These are phyloP conservation scores for Herpetotheres cachinnans DNA, from an alignment of 2,113 vertebrate species.

Conservation along the genomic window DNA sequence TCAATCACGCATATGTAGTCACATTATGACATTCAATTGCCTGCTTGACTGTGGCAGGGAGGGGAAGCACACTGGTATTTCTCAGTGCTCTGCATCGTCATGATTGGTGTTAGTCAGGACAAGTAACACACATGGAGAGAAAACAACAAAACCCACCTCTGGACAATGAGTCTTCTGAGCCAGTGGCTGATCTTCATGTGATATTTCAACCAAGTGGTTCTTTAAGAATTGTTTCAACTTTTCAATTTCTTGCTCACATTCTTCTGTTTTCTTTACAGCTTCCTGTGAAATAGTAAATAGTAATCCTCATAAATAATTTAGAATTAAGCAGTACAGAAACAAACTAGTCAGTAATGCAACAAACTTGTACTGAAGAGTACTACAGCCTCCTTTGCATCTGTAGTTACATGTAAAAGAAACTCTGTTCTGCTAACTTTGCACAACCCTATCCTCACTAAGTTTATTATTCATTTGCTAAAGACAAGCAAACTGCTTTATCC, in stretches of 20 bases:
- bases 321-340: background rate
- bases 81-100: background rate
- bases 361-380: background rate
- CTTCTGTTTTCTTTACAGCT: conserved; percentile 67
- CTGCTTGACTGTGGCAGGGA: background rate
- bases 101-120: background rate
- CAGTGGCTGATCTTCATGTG: background rate
- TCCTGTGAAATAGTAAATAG: conserved; percentile 60
- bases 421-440: background rate
- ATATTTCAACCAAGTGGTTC: conserved; percentile 50
- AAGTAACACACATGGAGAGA: background rate
- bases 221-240: conserved; percentile 64
- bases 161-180: conserved; percentile 6
- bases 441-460: background rate
- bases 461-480: background rate
- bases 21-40: background rate
- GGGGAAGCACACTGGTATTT: background rate
- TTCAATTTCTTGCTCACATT: conserved; percentile 74
- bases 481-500: background rate
- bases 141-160: conserved; percentile 57
- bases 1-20: background rate
- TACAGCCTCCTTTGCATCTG: background rate
- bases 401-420: background rate
- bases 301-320: background rate
- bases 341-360: background rate